phyloP scores from a whole-genome alignment of 1,140 invertebrate species.

The Halesus radiatus region DNA sequence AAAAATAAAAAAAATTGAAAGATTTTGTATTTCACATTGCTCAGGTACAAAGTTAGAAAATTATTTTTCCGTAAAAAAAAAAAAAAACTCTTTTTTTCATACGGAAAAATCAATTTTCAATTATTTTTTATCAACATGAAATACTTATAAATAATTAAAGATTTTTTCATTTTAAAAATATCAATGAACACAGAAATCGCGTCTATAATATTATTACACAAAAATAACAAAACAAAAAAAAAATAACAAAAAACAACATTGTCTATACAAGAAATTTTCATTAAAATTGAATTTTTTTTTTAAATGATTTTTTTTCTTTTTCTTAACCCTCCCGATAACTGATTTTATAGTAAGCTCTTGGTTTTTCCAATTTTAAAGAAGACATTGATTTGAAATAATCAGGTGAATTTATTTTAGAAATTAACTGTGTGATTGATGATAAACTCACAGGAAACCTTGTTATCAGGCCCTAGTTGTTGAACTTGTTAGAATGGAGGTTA shows the following conservation, averaged over 20 bases:
- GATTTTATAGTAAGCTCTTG: neutral
- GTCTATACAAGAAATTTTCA: too few relatives aligned
- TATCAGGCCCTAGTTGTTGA: too few relatives aligned
- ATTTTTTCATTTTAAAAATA: conserved; percentile 31
- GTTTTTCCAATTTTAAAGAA: neutral
- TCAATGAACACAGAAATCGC: conserved; percentile 44
- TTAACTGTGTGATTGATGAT: too few relatives aligned
- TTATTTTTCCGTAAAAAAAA: conserved; percentile 34
- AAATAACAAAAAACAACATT: neutral
- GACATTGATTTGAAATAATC: neutral
- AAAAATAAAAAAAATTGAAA: conserved; percentile 41
- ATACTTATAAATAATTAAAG: conserved; percentile 43
- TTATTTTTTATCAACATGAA: conserved; percentile 47
- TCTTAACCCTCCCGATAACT: neutral
- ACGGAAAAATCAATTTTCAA: conserved; percentile 41
- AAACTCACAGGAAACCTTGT: too few relatives aligned
- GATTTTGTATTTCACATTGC: conserved; percentile 46
- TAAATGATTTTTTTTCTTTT: neutral
- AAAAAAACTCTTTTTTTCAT: conserved; percentile 20
- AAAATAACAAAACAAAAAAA: conserved; percentile 1
- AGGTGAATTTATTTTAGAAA: neutral
- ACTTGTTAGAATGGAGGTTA: too few relatives aligned
- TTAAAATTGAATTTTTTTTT: neutral
- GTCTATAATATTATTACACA: conserved; percentile 8
- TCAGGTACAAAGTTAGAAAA: conserved; percentile 47